Evolutionary conservation across 2,113 vertebrate species (phyloP).

Genomic region (Prionailurus bengalensis): DNA sequence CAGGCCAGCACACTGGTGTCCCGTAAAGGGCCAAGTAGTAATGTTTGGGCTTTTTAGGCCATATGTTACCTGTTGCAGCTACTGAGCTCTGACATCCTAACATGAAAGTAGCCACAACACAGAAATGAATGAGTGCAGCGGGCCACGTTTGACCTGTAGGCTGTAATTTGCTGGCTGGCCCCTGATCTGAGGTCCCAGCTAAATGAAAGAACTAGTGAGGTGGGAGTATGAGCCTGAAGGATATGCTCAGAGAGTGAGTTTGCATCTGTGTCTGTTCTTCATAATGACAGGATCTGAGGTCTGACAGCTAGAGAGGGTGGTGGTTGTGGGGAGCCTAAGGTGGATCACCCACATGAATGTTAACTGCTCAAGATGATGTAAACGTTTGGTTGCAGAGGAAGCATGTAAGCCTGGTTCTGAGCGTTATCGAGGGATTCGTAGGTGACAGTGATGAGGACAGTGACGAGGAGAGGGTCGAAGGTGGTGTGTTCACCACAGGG

Average conservation of each 20-base stretch:
- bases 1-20: neutral
- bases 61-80: neutral
- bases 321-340: constrained; percentile 8
- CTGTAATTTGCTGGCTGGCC: neutral
- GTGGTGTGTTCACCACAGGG: neutral
- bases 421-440: neutral
- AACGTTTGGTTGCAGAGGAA: neutral
- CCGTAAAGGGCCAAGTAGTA: neutral
- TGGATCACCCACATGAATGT: neutral
- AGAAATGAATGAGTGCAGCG: neutral
- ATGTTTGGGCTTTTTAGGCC: neutral
- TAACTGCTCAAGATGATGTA: neutral
- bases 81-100: neutral
- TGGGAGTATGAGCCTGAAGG: neutral
- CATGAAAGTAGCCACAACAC: neutral
- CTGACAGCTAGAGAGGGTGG: neutral
- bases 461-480: neutral
- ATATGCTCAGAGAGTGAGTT: neutral
- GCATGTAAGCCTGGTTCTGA: neutral
- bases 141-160: neutral
- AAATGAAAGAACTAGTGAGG: neutral
- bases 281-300: neutral
- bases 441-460: neutral
- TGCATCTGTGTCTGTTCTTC: neutral
- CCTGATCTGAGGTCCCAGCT: neutral